A percentile compares a stretch with the other conserved stretches of the same genome.
phyloP scores from a whole-genome alignment of 1,140 invertebrate genomes.

The Leguminivora glycinivorella region DNA sequence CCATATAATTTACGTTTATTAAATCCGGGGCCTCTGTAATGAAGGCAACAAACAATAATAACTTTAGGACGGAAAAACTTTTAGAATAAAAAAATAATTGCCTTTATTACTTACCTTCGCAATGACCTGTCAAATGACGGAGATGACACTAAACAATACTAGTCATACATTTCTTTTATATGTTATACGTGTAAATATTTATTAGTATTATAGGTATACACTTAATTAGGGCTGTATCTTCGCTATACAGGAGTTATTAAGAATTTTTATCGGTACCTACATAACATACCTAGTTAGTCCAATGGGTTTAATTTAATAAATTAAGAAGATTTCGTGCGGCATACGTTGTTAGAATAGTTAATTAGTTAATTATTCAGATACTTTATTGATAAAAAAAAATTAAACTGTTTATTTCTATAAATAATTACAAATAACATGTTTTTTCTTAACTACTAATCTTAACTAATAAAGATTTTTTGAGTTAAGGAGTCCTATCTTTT shows the following conservation, averaged over 20 bases:
- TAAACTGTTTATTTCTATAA: no score
- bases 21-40: background rate
- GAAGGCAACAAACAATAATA: background rate
- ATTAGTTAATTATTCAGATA: no score
- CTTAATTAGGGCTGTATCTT: background rate
- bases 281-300: no score
- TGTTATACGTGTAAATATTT: constrained; percentile 17
- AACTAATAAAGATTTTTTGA: no score
- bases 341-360: no score
- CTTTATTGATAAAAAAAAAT: no score
- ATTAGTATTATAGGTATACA: background rate
- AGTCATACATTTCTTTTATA: constrained; percentile 14
- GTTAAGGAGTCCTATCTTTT: no score
- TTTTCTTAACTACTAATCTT: no score
- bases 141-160: constrained; percentile 2
- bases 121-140: background rate
- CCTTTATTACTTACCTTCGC: background rate
- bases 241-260: background rate
- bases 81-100: background rate
- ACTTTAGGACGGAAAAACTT: background rate
- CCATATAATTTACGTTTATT: background rate
- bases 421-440: no score
- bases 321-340: no score
- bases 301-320: no score
- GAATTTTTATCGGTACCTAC: no score